Percentiles rank a stretch among this genome's conserved stretches.
Conservation (phyloP, 2,113 vertebrate genomes). For the Reinhardtius hippoglossoides region DNA sequence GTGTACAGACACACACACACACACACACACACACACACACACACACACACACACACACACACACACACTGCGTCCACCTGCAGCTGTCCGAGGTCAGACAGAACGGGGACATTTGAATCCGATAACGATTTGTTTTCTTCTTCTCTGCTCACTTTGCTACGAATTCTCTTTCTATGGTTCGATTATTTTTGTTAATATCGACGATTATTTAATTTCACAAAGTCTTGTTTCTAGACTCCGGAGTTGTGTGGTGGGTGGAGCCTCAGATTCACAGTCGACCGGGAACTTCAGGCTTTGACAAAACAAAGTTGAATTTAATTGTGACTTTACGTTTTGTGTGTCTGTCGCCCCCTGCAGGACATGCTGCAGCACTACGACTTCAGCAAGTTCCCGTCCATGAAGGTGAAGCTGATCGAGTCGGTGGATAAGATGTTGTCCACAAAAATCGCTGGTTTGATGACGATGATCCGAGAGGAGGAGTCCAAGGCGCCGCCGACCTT, state of each 20-base stretch:
- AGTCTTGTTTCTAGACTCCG: no score
- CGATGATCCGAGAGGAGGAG: constrained; percentile 93
- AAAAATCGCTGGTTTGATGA: constrained; percentile 92
- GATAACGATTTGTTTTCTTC: no score
- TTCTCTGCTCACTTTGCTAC: no score
- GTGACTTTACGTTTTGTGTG: not conserved
- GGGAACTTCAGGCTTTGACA: no score
- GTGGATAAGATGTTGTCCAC: constrained; percentile 95
- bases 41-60: not conserved
- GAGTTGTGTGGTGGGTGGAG: not conserved
- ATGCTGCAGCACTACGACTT: constrained; percentile 94
- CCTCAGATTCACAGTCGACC: no score
- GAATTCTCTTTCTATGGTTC: no score
- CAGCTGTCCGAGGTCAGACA: not conserved
- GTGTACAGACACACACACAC: not conserved
- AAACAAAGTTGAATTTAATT: no score
- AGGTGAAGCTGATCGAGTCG: constrained; percentile 93
- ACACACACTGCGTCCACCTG: constrained; percentile 35
- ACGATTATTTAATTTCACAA: not conserved
- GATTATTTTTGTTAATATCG: not conserved
- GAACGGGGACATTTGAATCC: not conserved
- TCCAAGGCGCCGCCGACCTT: constrained; percentile 85
- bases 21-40: not conserved
- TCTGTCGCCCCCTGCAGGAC: constrained; percentile 80
- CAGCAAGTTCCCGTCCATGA: constrained; percentile 94